phyloP scores from a whole-genome alignment of 2,113 vertebrate species.

The Coturnix japonica region DNA sequence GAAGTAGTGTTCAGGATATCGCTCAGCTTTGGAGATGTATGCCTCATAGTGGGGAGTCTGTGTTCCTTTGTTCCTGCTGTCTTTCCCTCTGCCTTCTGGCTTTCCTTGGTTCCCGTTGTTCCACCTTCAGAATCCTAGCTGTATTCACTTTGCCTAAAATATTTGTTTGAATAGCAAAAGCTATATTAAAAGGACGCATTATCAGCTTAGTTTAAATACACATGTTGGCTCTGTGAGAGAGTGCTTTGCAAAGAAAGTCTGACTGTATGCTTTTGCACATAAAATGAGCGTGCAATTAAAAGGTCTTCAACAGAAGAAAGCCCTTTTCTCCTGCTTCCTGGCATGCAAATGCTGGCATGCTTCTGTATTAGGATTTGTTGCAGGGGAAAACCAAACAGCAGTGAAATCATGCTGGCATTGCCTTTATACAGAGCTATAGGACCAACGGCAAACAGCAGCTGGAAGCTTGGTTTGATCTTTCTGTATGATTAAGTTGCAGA shows the following conservation, averaged over 20 bases:
- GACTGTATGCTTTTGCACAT: neutral
- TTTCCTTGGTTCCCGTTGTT: neutral
- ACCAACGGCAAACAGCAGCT: conserved; percentile 13
- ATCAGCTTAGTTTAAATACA: conserved; percentile 38
- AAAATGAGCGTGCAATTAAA: conserved; percentile 15
- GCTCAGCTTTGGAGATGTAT: neutral
- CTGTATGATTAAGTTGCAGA: neutral
- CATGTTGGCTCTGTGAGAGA: neutral
- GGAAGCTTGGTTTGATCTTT: conserved; percentile 39
- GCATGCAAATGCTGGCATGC: neutral
- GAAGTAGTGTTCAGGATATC: neutral
- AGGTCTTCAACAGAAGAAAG: conserved; percentile 14
- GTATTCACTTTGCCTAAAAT: conserved; percentile 41
- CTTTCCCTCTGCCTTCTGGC: neutral
- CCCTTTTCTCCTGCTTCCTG: neutral
- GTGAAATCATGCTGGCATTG: neutral
- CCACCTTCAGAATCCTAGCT: conserved; percentile 10
- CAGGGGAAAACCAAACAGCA: neutral
- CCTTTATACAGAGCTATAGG: neutral
- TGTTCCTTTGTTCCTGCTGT: neutral
- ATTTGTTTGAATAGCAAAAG: conserved; percentile 44
- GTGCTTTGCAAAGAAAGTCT: conserved; percentile 9
- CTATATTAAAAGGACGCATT: conserved; percentile 6
- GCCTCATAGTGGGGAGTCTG: neutral
- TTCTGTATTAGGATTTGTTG: neutral